Evolutionary conservation across 2,888 invertebrate species (phyloP).

Genomic region (Leptothorax acervorum): DNA sequence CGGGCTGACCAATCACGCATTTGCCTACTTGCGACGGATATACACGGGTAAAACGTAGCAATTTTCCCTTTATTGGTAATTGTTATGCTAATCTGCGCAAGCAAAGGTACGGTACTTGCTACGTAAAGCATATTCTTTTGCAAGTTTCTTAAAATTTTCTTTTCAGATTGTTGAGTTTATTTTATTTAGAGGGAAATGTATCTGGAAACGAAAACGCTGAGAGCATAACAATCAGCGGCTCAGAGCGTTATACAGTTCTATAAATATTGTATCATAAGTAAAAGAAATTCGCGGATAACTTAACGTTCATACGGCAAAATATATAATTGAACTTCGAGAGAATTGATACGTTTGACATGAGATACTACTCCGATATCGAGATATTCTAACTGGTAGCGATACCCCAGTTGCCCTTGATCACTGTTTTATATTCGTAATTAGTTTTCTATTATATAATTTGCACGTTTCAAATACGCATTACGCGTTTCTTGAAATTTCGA

Average conservation of each 20-base stretch:
- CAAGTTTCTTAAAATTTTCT: background rate
- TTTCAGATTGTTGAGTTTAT: background rate
- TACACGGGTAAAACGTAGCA: background rate
- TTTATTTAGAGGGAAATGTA: background rate
- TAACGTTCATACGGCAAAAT: background rate
- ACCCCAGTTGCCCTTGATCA: background rate
- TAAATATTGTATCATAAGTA: background rate
- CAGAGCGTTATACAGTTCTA: background rate
- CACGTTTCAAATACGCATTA: background rate
- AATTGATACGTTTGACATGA: background rate
- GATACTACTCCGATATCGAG: background rate
- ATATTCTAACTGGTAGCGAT: background rate
- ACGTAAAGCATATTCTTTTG: background rate
- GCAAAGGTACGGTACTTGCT: background rate
- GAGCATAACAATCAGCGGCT: background rate
- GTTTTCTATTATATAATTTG: background rate
- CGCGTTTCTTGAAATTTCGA: background rate
- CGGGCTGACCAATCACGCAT: conserved; percentile 60
- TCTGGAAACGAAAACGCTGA: background rate
- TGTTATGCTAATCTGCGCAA: background rate
- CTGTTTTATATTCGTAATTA: background rate
- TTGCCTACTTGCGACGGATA: conserved; percentile 51
- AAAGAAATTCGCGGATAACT: background rate
- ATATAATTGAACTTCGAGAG: background rate
- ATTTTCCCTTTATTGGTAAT: conserved; percentile 44